Base-by-base conservation (phyloP, 2,888 invertebrate genomes). In the Philonicus albiceps region DNA sequence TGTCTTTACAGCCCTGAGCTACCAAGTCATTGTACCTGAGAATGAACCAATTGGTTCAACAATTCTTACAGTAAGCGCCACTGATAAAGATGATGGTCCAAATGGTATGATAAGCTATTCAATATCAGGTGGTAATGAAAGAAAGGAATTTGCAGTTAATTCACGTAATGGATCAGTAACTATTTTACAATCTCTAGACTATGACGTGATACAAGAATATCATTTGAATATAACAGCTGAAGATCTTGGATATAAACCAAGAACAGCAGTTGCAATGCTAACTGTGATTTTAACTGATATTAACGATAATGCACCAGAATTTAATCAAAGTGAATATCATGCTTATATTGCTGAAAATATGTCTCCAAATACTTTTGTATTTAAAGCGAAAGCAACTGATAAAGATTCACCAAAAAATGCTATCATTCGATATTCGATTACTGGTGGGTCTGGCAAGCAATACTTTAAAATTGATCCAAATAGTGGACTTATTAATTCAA, bases 21-120 rank as follows among this genome's bases (percentile, higher is more conserved):
- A 98, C 91, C 96, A 97, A 93, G 97, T 97, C 0, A 96, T 97
- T 87, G 96, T 98, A 1, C 96, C 97, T 0, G 98, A 98, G 93
- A 98, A 97, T 91, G 97, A 97, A 90, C 96, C 96, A 0, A 93
- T 97, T 0, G 97, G 97, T 1, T 96, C 97, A 0, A 95, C 96
- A 0, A 97, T 98, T 88, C 92, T 97, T 3, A 97, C 96, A 0
- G 95, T 98, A 0, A 95, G 94, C 88, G 98, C 98, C 3, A 95
- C 95, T 0, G 98, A 98, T 91, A 94, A 94, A 87, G 98, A 98
- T 90, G 93, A 94, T 88, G 98, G 98, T 0, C 97, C 98, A 0
- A 98, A 98, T 91, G 98, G 98, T 5, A 95, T 97, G 93, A 93
- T 98, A 0, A 93, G 96, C 11, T 98, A 98, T 91, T 93, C 94